Evolutionary conservation across 1,140 invertebrate species (phyloP), one percentile per base, ranked within the genome.

Genomic region (Drosophila seguyi): DNA sequence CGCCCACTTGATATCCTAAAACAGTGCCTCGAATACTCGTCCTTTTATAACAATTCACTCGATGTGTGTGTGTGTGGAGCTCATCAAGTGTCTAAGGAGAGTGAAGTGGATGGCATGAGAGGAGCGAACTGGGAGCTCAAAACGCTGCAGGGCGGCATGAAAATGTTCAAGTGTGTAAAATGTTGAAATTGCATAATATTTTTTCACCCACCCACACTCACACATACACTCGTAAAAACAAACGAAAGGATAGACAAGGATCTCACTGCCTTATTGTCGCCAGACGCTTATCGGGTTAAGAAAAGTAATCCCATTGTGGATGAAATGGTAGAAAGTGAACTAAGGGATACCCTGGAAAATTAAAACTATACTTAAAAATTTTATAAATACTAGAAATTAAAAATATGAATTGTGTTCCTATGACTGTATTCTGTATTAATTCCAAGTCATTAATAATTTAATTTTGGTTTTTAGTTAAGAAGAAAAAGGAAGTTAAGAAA

Each of bases 181-280:
- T 90, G 85, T 85, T 73, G 67, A 90, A 90, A 90, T 90, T 90
- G 77, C 85, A 90, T 85, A 90, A 90, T 85, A 90, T 90, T 81
- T 90, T 73, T 75, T 31, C 67, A 55, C 41, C 67, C 61, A 68
- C 73, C 62, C 44, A 75, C 47, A 59, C 57, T 60, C 44, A 41
- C 14, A 56, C 53, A 57, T 22, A 56, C 18, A 45, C 50, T 41
- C 55, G 50, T 59, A 53, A 67, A 71, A 76, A 52, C 45, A 50
- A 73, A 59, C 67, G 53, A 22, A 73, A 59, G 53, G 67, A 78
- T 42, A 78, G 53, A 58, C 59, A 71, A 61, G 62, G 61, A 68
- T 81, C 71, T 56, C 38, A 41, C 47, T 59, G 61, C 56, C 74
- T 81, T 73, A 71, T 79, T 79, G 75, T 79, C 74, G 61, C 81